Evolutionary conservation across 2,888 invertebrate genomes (phyloP).

Genomic region (Elegia similella): DNA sequence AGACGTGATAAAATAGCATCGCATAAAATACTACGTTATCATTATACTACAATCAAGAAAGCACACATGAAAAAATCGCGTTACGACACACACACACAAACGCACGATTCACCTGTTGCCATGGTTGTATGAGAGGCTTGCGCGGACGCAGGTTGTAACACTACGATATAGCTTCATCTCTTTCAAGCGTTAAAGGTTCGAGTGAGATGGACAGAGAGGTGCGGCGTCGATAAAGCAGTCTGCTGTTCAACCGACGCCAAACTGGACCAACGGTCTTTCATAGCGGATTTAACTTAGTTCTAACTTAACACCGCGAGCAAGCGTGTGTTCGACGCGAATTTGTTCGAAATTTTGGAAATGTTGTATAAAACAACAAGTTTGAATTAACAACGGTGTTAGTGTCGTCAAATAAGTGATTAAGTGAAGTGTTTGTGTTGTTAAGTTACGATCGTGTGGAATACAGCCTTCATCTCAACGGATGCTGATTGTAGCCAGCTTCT

Average conservation of each 20-base stretch:
- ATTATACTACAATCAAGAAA: slow-evolving; percentile 65
- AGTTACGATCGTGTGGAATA: slow-evolving; percentile 44
- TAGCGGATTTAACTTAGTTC: slow-evolving; percentile 75
- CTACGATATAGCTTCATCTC: slow-evolving; percentile 44
- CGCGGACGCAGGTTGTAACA: slow-evolving; percentile 72
- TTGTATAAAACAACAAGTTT: slow-evolving; percentile 25
- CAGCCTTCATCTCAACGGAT: slow-evolving; percentile 67
- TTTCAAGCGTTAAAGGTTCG: slow-evolving; percentile 33
- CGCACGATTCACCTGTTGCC: slow-evolving; percentile 73
- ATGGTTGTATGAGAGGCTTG: slow-evolving; percentile 71
- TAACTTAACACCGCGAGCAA: slow-evolving; percentile 14
- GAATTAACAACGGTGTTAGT: slow-evolving; percentile 45
- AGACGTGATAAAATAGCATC: slow-evolving; percentile 53
- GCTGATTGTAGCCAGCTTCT: slow-evolving; percentile 61
- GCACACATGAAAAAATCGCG: slow-evolving; percentile 49
- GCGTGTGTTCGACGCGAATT: slow-evolving; percentile 12
- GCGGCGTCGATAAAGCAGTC: slow-evolving; percentile 66
- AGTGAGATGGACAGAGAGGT: slow-evolving; percentile 45
- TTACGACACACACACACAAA: slow-evolving; percentile 57
- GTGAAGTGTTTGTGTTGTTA: slow-evolving; percentile 40
- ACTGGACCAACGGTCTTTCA: slow-evolving; percentile 81
- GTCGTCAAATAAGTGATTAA: slow-evolving; percentile 39
- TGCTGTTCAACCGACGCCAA: slow-evolving; percentile 68
- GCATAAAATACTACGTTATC: slow-evolving; percentile 73
- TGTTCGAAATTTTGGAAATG: slow-evolving; percentile 11